Conservation (phyloP, 2,888 invertebrate genomes). For the Yponomeuta evonymella region DNA sequence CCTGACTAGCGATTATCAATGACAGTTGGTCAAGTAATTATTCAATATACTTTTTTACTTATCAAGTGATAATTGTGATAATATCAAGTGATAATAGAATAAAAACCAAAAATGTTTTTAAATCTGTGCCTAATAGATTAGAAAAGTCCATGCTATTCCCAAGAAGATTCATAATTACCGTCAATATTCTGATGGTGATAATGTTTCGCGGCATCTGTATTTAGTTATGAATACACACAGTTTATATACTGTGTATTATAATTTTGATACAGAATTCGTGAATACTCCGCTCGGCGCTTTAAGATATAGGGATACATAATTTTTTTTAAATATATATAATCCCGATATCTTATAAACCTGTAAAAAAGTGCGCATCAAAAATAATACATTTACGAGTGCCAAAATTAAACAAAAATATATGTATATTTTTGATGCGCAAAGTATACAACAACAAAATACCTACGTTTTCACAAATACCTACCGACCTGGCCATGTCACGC, state of each 20-base stretch:
- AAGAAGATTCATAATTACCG: neutral
- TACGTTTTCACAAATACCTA: conserved; percentile 37
- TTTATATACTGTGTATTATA: neutral
- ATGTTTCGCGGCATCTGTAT: neutral
- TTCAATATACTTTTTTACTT: no score
- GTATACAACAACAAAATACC: neutral
- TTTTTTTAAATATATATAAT: neutral
- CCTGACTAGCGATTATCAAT: no score
- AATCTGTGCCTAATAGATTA: neutral
- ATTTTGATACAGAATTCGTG: neutral
- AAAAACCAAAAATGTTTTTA: neutral
- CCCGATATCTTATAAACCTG: neutral
- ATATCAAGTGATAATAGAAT: neutral
- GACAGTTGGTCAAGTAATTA: no score
- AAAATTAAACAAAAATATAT: conserved; percentile 18
- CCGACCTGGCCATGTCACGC: conserved; percentile 53
- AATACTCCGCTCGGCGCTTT: neutral
- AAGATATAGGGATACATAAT: neutral
- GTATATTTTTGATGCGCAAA: conserved; percentile 21
- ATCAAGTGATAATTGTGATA: no score
- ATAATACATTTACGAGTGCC: neutral
- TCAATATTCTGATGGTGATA: neutral
- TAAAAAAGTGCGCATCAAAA: neutral
- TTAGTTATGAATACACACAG: neutral
- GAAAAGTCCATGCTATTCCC: neutral